Base-by-base conservation (phyloP, 2,888 invertebrate genomes). In the Serripes groenlandicus region DNA sequence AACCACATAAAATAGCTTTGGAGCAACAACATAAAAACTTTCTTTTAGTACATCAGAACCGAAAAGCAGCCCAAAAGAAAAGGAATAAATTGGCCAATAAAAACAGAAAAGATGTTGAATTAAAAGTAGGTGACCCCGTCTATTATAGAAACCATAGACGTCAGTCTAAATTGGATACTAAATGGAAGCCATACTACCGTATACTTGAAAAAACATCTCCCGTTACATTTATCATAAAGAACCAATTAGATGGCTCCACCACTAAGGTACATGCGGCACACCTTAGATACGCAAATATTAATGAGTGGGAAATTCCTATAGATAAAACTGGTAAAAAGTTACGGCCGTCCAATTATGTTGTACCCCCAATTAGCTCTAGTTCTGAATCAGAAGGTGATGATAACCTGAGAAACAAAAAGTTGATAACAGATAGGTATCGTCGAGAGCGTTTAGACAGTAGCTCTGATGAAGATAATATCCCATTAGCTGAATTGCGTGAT, bases 21-120 rank as follows among this genome's bases (percentile, higher is more conserved):
- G 73, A 85, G 73, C 60, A 86, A 35, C 83, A 83, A 66, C 85
- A 87, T 54, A 83, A 70, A 32, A 23, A 77, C 2, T 83, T 87
- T 54, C 21, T 75, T 1, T 49, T 37, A 9, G 83, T 76, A 3
- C 71, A 75, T 30, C 49, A 54, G 23, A 35, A 82, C 30, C n/a
- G 75, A 11, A 83, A 71, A 37, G 35, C 71, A 21, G 71, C 85
- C 3, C 78, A 79, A 42, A 37, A 66, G 32, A 75, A 75, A 70
- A 78, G 76, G 56, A 69, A 60, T 1, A 69, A 75, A 70, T 74
- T 86, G 54, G 75, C 71, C 4, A 62, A 88, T 64, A 76, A 64
- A 30, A 74, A 73, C 15, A 66, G 62, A 32, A 75, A 85, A 60
- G 56, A 69, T 7, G 62, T 81, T 35, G 56, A 70, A 15, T 81